These are phyloP conservation scores for Diaprepes abbreviatus DNA, from an alignment of 2,888 invertebrate species.

Conservation along the genomic window DNA sequence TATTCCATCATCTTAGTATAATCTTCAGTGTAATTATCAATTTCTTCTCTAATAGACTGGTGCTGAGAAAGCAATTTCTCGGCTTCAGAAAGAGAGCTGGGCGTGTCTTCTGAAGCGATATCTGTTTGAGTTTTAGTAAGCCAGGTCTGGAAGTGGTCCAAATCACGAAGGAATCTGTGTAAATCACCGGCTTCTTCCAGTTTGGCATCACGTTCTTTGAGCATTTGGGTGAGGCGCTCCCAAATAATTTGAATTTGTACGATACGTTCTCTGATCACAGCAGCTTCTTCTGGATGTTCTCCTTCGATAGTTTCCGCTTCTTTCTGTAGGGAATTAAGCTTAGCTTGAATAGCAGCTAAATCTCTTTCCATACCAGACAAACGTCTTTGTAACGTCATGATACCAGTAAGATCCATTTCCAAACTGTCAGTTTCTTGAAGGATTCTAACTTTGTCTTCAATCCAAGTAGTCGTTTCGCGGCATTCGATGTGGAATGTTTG, in stretches of 20 bases:
- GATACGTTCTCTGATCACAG: slow-evolving; percentile 90
- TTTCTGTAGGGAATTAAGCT: slow-evolving; percentile 91
- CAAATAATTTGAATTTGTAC: slow-evolving; percentile 89
- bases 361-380: slow-evolving; percentile 98
- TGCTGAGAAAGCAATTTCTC: slow-evolving; percentile 97
- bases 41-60: slow-evolving; percentile 98
- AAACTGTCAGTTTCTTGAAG: slow-evolving; percentile 97
- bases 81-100: slow-evolving; percentile 93
- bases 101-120: slow-evolving; percentile 96
- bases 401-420: slow-evolving; percentile 98
- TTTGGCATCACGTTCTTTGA: slow-evolving; percentile 98
- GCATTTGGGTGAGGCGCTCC: slow-evolving; percentile 95
- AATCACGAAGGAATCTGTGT: slow-evolving; percentile 96
- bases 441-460: slow-evolving; percentile 98
- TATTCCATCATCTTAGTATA: slow-evolving; percentile 99
- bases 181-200: slow-evolving; percentile 99
- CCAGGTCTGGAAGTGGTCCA: slow-evolving; percentile 97
- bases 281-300: slow-evolving; percentile 96
- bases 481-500: slow-evolving; percentile 99
- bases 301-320: slow-evolving; percentile 94
- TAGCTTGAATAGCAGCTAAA: slow-evolving; percentile 97
- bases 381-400: slow-evolving; percentile 97
- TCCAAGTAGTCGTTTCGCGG: slow-evolving; percentile 98
- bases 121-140: slow-evolving; percentile 99
- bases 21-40: slow-evolving; percentile 98